Percentiles rank a stretch among this genome's conserved stretches.
Conservation (phyloP, 2,113 vertebrate genomes). For the Oryzias javanicus region DNA sequence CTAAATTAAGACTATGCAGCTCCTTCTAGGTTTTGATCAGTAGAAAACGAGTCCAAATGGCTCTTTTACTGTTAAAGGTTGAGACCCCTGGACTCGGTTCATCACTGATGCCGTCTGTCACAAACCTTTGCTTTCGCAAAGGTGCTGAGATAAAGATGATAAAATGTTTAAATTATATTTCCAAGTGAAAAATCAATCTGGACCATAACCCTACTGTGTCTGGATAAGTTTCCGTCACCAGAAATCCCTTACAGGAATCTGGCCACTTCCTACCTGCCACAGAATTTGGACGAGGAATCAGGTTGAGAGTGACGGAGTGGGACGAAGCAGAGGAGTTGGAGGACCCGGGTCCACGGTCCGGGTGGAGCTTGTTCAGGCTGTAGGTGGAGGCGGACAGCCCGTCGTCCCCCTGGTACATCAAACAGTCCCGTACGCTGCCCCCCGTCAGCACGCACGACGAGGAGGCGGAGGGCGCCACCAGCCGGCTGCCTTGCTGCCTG, state of each 20-base stretch:
- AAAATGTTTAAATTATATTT: no score
- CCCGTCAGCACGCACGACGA: conserved; percentile 69
- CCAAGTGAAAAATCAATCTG: no score
- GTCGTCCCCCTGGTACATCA: conserved; percentile 88
- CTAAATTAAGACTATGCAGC: no score
- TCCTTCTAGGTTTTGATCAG: no score
- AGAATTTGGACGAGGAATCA: conserved; percentile 94
- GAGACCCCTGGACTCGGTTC: no score
- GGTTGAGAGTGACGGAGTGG: conserved; percentile 94
- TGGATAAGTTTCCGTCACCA: background rate
- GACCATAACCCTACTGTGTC: no score
- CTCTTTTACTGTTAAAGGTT: no score
- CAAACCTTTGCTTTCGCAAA: no score
- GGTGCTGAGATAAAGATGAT: no score
- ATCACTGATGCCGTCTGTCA: no score
- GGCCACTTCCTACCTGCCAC: conserved; percentile 86
- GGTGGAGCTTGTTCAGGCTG: conserved; percentile 93
- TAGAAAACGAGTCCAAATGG: no score
- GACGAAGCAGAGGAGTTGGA: conserved; percentile 85
- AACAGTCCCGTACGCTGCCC: conserved; percentile 67
- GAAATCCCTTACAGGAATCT: background rate
- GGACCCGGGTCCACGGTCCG: conserved; percentile 84
- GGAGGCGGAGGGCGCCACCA: conserved; percentile 76
- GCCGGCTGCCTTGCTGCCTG: conserved; percentile 79
- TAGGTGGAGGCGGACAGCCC: conserved; percentile 92